Base-by-base conservation (phyloP, 2,888 invertebrate genomes). In the Drosophila antonietae region DNA sequence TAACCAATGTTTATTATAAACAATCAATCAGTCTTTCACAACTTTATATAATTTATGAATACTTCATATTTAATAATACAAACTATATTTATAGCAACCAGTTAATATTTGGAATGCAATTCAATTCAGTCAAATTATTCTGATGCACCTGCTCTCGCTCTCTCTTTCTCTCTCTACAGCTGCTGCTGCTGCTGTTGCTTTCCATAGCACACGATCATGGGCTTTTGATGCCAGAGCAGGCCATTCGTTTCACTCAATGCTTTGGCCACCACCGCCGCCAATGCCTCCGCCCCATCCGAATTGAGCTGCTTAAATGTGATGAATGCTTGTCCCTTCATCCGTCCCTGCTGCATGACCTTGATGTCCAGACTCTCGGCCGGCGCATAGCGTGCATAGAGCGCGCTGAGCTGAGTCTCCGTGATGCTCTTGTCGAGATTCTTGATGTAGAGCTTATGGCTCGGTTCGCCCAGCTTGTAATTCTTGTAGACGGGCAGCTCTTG, bases 271-370 rank as follows among this genome's bases (percentile, higher is more conserved):
- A 98, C 94, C 28, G 68, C 68, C 39, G 77, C 75, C 23, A 51
- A 14, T 35, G 69, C 28, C 33, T 28, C 28, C 1, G 10, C 12
- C n/a, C n/a, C 31, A 20, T 37, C 33, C 14, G 18, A 1, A 7
- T 39, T 2, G 6, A 23, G 5, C 31, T 56, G 41, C 8, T 43
- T 43, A 3, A 93, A 93, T 0, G 97, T 97, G 0, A 98, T 94
- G 94, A 98, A 98, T 1, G 97, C 98, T 93, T 98, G 98, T 0
- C 98, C 98, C 93, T 98, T 98, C 98, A 98, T 98, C 89, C 97
- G 94, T 1, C 98, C 98, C 92, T 97, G 97, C 90, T 97, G 97
- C 98, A 98, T 97, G 15, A 98, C 94, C 81, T 96, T 94, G 6
- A 98, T 95, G 91, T 95, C 94, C 92, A 95, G 94, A 57, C 94